A percentile compares a stretch with the other conserved stretches of the same genome.
These are phyloP conservation scores for Cephus pulcher DNA, from an alignment of 2,888 invertebrate species.

Conservation along the genomic window DNA sequence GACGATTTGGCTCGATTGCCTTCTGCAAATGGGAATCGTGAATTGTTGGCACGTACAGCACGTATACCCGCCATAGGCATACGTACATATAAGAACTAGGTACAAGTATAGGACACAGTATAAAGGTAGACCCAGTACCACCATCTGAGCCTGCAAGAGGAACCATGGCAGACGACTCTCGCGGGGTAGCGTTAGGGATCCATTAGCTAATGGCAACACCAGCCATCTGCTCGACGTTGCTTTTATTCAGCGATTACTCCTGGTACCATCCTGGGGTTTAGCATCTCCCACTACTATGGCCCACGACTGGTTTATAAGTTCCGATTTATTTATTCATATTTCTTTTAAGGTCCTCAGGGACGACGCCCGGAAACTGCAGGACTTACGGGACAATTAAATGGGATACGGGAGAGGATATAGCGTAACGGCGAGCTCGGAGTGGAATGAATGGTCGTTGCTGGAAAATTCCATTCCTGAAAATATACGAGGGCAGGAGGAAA, in stretches of 20 bases:
- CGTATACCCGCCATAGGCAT: neutral
- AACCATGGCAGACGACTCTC: constrained; percentile 41
- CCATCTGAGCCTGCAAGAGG: neutral
- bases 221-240: constrained; percentile 60
- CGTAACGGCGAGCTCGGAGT: neutral
- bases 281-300: constrained; percentile 21
- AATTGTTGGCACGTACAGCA: neutral
- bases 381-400: neutral
- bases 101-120: neutral
- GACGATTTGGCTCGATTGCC: neutral
- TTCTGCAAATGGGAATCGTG: neutral
- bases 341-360: constrained; percentile 12
- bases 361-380: neutral
- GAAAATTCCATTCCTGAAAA: neutral
- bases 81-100: neutral
- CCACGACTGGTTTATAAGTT: neutral
- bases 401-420: neutral
- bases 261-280: constrained; percentile 34
- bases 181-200: constrained; percentile 54
- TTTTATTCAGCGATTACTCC: constrained; percentile 45
- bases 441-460: neutral
- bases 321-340: constrained; percentile 47
- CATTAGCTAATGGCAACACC: constrained; percentile 63
- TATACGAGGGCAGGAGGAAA: neutral
- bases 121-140: constrained; percentile 7